These are phyloP conservation scores for Parelbella ahira DNA, from an alignment of 2,888 invertebrate genomes.

Conservation along the genomic window DNA sequence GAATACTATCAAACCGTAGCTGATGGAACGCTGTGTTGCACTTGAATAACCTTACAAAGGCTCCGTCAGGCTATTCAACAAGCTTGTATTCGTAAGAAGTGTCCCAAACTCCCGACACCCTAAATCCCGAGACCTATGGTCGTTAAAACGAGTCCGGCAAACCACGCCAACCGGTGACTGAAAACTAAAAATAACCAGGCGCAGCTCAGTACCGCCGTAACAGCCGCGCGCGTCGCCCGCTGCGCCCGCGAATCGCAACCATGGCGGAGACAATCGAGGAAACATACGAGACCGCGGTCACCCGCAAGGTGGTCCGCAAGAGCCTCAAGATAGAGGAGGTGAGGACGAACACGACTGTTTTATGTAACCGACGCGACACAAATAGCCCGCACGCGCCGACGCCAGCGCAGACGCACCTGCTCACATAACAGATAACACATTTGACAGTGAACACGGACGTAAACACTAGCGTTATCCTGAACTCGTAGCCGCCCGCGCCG, in stretches of 20 bases:
- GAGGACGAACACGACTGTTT: slow-evolving; percentile 71
- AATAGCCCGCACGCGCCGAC: slow-evolving; percentile 52
- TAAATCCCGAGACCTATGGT: slow-evolving; percentile 42
- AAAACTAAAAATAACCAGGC: slow-evolving; percentile 76
- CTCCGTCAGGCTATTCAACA: slow-evolving; percentile 26
- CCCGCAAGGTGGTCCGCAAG: slow-evolving; percentile 85
- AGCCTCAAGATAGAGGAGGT: slow-evolving; percentile 87
- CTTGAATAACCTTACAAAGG: too few relatives aligned
- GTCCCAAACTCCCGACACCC: slow-evolving; percentile 36
- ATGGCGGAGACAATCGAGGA: slow-evolving; percentile 87
- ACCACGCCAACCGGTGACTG: slow-evolving; percentile 60
- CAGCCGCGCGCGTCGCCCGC: slow-evolving; percentile 73
- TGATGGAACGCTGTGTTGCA: too few relatives aligned
- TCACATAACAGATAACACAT: slow-evolving; percentile 72
- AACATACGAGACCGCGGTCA: slow-evolving; percentile 84
- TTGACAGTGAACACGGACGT: slow-evolving; percentile 73
- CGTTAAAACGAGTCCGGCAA: slow-evolving; percentile 33
- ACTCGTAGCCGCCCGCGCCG: slow-evolving; percentile 28
- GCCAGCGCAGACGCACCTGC: slow-evolving; percentile 58
- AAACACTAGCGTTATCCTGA: slow-evolving; percentile 50
- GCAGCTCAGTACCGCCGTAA: slow-evolving; percentile 72
- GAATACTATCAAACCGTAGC: too few relatives aligned
- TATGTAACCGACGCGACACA: slow-evolving; percentile 70
- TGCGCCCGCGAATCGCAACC: slow-evolving; percentile 69
- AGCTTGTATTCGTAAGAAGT: slow-evolving; percentile 17